Evolutionary conservation across 2,797 vertebrate species (phyloP), one percentile per base, ranked within the genome.

Genomic region (Helostoma temminkii): DNA sequence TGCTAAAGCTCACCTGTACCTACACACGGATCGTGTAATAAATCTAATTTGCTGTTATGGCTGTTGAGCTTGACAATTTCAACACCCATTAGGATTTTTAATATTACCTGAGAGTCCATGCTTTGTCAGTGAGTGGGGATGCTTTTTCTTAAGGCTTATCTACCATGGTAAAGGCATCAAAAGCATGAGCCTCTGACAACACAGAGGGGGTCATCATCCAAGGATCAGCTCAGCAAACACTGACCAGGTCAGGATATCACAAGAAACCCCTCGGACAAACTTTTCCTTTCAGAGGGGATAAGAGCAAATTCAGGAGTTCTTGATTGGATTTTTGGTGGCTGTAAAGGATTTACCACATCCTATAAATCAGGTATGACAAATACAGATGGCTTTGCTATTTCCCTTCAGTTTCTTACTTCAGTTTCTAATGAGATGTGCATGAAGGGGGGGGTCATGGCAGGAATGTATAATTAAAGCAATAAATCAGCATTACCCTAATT

Each of bases 321-420:
- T 91, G 88, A 92, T 88, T 95, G 95, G 95, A 96, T 95, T 94
- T 92, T 91, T 86, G 91, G 72, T 55, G 80, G 86, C 92, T 92
- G 93, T 86, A 93, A 90, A 95, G 94, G 95, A 95, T 95, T 95
- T 93, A 93, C 84, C 90, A 81, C 82, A 86, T 94, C 91, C 83
- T 92, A 94, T 94, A 93, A 93, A 95, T 94, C 96, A 97, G 97
- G 97, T 99, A 98, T 93, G 95, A 94, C 92, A 94, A 94, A 94
- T 93, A 93, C 87, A 75, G 78, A 93, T 91, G 83, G 85, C 46
- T 92, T 91, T 92, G 61, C 87, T 80, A 92, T 37, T 91, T 56
- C 21, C 84, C 86, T 91, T 92, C 76, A 82, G 88, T 91, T 85
- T 91, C 86, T 86, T 88, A 91, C 81, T 83, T 72, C 79, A 88